Percentiles rank a stretch among this genome's conserved stretches.
phyloP scores from a whole-genome alignment of 2,113 vertebrate species.

The Triplophysa dalaica region DNA sequence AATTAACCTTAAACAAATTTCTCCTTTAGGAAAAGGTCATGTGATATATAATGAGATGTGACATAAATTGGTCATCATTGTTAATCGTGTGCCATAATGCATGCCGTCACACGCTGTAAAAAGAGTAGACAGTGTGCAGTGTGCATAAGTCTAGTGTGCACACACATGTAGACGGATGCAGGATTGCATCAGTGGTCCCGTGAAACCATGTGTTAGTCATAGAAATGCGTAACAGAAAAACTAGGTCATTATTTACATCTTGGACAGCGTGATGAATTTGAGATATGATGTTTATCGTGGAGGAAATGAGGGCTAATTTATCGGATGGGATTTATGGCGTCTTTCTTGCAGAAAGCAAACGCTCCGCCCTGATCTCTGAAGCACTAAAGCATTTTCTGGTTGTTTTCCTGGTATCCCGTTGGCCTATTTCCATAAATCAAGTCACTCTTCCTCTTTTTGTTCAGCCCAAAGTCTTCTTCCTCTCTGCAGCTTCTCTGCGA shows the following conservation, averaged over 20 bases:
- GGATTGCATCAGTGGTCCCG: conserved; percentile 11
- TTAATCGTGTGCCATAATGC: not conserved
- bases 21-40: too few relatives aligned
- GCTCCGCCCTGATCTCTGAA: not conserved
- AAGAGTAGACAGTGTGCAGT: not conserved
- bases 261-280: conserved; percentile 31
- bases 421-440: conserved; percentile 53
- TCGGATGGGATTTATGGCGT: not conserved
- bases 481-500: not conserved
- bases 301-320: conserved; percentile 27
- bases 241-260: conserved; percentile 49
- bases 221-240: conserved; percentile 13
- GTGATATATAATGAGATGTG: too few relatives aligned
- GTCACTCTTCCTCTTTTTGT: not conserved
- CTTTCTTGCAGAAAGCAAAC: conserved; percentile 18
- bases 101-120: not conserved
- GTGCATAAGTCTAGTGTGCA: not conserved
- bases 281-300: conserved; percentile 28
- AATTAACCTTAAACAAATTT: too few relatives aligned
- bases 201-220: not conserved
- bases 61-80: too few relatives aligned
- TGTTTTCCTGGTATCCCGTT: conserved; percentile 35
- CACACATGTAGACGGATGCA: conserved; percentile 13
- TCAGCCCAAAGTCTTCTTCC: not conserved
- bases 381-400: not conserved